A percentile compares a stretch with the other conserved stretches of the same genome.
Conservation (phyloP, 2,113 vertebrate species). For the Tragelaphus scriptus region DNA sequence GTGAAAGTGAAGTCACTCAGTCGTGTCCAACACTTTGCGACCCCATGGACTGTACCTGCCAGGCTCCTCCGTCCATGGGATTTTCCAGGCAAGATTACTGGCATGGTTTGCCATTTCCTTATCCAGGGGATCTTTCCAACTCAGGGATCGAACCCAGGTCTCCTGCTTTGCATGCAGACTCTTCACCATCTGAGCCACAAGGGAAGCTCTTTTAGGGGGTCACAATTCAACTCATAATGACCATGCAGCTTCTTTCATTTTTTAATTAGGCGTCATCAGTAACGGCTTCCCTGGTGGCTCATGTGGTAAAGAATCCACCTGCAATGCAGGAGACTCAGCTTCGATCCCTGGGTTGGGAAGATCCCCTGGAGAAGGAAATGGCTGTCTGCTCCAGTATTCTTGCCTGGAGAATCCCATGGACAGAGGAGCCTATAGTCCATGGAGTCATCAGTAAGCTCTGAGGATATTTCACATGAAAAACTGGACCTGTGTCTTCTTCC, state of each 20-base stretch:
- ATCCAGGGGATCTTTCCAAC: not conserved
- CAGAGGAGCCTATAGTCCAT: not conserved
- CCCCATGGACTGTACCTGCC: not conserved
- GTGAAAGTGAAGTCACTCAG: not conserved
- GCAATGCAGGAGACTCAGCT: not conserved
- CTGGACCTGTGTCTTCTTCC: not conserved
- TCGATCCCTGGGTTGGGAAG: not conserved
- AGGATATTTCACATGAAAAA: not conserved
- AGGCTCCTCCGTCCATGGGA: not conserved
- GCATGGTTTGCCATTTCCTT: not conserved
- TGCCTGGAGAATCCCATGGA: not conserved
- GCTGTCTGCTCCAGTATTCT: not conserved
- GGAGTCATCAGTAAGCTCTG: not conserved
- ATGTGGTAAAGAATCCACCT: not conserved
- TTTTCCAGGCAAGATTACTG: not conserved
- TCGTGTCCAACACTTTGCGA: rapidly evolving
- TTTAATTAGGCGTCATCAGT: rapidly evolving
- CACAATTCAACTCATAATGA: rapidly evolving
- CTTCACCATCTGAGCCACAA: not conserved
- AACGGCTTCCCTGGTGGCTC: not conserved
- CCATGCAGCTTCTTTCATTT: no score
- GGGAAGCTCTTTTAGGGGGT: not conserved
- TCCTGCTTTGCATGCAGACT: not conserved
- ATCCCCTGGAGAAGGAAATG: not conserved
- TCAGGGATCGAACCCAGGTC: not conserved